Conservation (phyloP, 2,797 vertebrate species). For the Falco novaeseelandiae region DNA sequence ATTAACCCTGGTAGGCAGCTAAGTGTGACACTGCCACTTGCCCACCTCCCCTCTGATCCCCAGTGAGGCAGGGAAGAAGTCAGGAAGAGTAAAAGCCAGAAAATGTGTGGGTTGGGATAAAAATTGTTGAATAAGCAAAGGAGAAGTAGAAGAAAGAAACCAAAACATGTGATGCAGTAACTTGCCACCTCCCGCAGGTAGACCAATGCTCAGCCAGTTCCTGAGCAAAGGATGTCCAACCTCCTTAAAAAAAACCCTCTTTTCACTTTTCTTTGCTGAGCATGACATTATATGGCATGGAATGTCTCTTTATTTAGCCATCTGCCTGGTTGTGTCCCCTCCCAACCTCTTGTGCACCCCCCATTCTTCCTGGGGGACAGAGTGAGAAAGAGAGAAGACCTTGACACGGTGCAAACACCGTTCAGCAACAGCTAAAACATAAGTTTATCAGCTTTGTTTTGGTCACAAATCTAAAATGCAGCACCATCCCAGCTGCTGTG, state of each 20-base stretch:
- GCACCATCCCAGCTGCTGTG: background rate
- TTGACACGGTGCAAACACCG: background rate
- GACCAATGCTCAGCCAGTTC: too few relatives aligned
- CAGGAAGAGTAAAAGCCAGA: background rate
- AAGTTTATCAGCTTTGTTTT: background rate
- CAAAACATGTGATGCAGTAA: background rate
- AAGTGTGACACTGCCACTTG: background rate
- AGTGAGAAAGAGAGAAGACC: background rate
- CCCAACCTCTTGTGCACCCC: background rate
- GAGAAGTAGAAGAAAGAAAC: background rate
- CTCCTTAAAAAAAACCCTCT: background rate
- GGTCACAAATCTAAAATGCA: background rate
- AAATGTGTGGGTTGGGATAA: background rate
- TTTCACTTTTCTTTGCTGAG: background rate
- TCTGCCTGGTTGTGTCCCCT: background rate
- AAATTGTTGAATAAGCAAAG: background rate
- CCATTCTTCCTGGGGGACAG: background rate
- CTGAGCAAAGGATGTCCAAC: background rate
- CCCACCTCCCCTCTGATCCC: background rate
- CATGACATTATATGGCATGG: fast-evolving
- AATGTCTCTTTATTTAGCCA: background rate
- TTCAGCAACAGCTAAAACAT: background rate
- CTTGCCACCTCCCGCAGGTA: background rate
- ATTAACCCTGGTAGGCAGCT: background rate
- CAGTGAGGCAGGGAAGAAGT: background rate